Conservation (phyloP, 2,113 vertebrate genomes). For the Corythornis madagascariensis region DNA sequence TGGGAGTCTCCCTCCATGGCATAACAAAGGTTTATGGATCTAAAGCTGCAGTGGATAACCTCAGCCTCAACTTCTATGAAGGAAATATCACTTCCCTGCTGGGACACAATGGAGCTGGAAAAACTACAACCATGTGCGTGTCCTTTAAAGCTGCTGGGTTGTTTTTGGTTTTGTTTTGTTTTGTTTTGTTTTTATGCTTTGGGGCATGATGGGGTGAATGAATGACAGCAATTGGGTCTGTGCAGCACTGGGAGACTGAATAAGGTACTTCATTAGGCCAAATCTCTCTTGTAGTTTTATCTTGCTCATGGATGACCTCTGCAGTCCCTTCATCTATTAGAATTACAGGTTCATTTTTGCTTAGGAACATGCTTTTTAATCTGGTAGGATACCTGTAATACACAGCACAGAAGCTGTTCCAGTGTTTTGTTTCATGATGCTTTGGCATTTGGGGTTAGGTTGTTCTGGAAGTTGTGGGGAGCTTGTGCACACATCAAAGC, state of each 20-base stretch:
- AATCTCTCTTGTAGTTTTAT: neutral
- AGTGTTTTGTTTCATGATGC: neutral
- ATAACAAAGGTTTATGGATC: constrained; percentile 90
- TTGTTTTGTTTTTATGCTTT: too few species aligned
- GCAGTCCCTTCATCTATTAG: neutral
- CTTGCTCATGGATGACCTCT: neutral
- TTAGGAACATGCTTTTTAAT: neutral
- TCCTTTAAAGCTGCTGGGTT: neutral
- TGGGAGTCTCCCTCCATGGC: constrained; percentile 87
- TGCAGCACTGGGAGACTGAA: neutral
- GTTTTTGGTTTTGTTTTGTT: too few species aligned
- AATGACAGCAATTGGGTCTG: neutral
- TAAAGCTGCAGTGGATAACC: constrained; percentile 86
- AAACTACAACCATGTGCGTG: constrained; percentile 95
- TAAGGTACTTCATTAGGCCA: neutral
- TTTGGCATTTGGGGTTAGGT: neutral
- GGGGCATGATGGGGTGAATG: neutral
- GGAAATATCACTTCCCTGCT: constrained; percentile 92
- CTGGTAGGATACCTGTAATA: neutral
- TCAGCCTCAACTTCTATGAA: constrained; percentile 92
- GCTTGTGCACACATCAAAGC: neutral
- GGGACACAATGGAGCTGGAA: constrained; percentile 96
- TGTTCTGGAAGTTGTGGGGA: neutral
- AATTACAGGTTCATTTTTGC: neutral
- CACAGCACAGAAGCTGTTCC: neutral